phyloP scores from a whole-genome alignment of 2,888 invertebrate species.

The Melanostoma mellinum region DNA sequence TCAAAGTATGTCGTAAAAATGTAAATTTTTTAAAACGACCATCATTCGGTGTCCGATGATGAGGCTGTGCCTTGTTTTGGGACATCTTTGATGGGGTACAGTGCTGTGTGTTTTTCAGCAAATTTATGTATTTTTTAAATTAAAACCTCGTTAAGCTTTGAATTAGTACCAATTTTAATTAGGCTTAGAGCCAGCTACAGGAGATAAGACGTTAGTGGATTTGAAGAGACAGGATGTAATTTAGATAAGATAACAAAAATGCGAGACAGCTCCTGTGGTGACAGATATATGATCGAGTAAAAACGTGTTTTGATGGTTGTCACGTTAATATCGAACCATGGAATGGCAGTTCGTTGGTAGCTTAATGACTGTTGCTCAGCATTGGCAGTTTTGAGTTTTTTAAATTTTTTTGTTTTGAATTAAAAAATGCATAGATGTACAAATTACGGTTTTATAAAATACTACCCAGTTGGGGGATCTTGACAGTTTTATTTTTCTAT shows the following conservation, averaged over 20 bases:
- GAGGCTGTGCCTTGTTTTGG: conserved; percentile 29
- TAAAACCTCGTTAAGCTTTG: conserved; percentile 63
- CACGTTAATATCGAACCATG: conserved; percentile 13
- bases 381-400: conserved; percentile 16
- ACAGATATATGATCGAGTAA: conserved; percentile 42
- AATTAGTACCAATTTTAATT: conserved; percentile 67
- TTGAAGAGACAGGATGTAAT: conserved; percentile 29
- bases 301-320: conserved; percentile 54
- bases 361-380: conserved; percentile 29
- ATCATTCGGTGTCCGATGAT: conserved; percentile 34
- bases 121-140: conserved; percentile 65
- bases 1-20: conserved; percentile 56
- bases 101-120: conserved; percentile 12
- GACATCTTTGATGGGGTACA: conserved; percentile 2
- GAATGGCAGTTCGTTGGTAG: background rate
- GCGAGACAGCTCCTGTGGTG: conserved; percentile 56
- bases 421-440: too few relatives aligned
- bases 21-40: conserved; percentile 63
- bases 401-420: background rate
- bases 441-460: too few relatives aligned
- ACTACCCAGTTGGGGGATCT: too few relatives aligned
- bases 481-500: too few relatives aligned
- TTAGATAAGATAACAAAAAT: conserved; percentile 64
- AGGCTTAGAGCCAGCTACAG: conserved; percentile 33
- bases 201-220: conserved; percentile 8